Percentiles rank a stretch among this genome's conserved stretches.
Conservation (phyloP, 2,797 vertebrate genomes). For the Neosalanx taihuensis region DNA sequence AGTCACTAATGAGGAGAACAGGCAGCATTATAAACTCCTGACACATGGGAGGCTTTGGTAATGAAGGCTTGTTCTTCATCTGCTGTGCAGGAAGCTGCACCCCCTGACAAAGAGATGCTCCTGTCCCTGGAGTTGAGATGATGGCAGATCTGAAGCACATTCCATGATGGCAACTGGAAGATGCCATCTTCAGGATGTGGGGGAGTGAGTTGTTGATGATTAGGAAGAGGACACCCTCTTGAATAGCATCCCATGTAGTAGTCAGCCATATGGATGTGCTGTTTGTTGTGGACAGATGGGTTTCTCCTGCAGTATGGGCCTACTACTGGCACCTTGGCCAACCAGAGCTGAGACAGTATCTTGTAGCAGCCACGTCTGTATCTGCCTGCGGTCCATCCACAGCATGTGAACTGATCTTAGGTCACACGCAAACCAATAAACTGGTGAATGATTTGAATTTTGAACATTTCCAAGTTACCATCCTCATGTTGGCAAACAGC, state of each 20-base stretch:
- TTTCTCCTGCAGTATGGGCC: too few relatives aligned
- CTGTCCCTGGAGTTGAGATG: not conserved
- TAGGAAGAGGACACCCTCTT: not conserved
- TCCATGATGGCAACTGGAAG: not conserved
- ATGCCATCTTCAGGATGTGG: not conserved
- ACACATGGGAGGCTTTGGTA: too few relatives aligned
- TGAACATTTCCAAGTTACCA: not conserved
- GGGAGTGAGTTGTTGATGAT: conserved; percentile 1
- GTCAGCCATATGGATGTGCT: not conserved
- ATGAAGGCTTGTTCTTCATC: not conserved
- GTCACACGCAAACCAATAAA: too few relatives aligned
- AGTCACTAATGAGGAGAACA: not conserved
- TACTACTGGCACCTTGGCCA: too few relatives aligned
- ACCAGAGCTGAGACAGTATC: not conserved
- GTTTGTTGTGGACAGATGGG: not conserved
- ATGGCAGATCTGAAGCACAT: not conserved
- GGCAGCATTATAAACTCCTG: not conserved
- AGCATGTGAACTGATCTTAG: too few relatives aligned
- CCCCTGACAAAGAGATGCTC: not conserved
- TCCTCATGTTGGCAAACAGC: not conserved
- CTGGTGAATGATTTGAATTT: not conserved
- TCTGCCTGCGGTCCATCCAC: too few relatives aligned
- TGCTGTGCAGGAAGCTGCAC: not conserved
- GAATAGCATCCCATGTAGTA: not conserved
- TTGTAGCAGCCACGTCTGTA: too few relatives aligned